Evolutionary conservation across 2,888 invertebrate species (phyloP), one percentile per base, ranked within the genome.

Genomic region (Brassicogethes aeneus): DNA sequence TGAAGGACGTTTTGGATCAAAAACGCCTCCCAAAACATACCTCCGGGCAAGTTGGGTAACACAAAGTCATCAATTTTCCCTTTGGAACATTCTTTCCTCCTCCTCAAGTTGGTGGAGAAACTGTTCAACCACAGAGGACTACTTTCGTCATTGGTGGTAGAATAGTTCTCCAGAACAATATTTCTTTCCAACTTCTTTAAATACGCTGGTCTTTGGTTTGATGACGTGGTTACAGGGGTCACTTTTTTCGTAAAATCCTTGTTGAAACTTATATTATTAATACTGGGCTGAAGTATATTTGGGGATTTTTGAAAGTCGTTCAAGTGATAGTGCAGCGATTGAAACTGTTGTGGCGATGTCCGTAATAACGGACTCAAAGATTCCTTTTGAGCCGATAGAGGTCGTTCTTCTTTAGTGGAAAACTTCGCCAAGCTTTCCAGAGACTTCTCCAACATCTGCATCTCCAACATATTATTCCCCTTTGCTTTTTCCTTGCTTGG

Each of bases 31-130:
- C n/a, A n/a, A n/a, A n/a, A 37, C 50, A 57, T 66, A 76, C 79
- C 79, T 65, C 79, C 79, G 3, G 77, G 76, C 15, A 80, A 70
- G 55, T 75, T 76, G 0, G 80, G 80, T 45, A 80, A 62, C 0
- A 71, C 73, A 42, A 80, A 72, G 44, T 77, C 76, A 2, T 72
- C 72, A 41, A 51, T 54, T 37, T 56, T 56, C 10, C 23, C 60
- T n/a, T n/a, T n/a, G n/a, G n/a, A n/a, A 15, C 46, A 50, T 44
- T 57, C 59, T 43, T 50, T 55, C 42, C 55, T 62, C 37, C 46
- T 54, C 16, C n/a, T n/a, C n/a, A n/a, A n/a, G n/a, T 41, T 46
- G 30, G 41, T 43, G 35, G 39, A 34, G n/a, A 46, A 48, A 39
- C 52, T 48, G 30, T 50, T 56, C 37, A 60, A 39, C 61, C 63